Conservation (phyloP, 2,888 invertebrate species). For the Phalera bucephala region DNA sequence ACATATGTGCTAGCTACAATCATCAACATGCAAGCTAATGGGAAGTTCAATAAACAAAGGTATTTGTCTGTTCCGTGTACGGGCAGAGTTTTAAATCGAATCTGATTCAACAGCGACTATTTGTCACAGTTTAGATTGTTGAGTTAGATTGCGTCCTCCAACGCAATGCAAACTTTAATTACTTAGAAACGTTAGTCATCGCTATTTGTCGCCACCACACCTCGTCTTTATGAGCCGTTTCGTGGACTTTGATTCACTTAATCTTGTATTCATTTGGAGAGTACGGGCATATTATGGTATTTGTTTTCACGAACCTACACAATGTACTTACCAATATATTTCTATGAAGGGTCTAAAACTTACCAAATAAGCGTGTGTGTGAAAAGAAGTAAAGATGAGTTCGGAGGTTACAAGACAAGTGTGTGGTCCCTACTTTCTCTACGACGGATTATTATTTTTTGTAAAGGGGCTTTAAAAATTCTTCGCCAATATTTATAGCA, state of each 20-base stretch:
- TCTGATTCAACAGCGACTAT: conserved; percentile 21
- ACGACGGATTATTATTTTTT: too few relatives aligned
- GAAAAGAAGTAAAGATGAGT: too few relatives aligned
- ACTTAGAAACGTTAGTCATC: conserved; percentile 43
- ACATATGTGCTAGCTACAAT: too few relatives aligned
- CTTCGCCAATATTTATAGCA: too few relatives aligned
- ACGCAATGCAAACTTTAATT: conserved; percentile 48
- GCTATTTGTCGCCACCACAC: conserved; percentile 28
- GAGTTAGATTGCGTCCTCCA: conserved; percentile 36
- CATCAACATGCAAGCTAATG: too few relatives aligned
- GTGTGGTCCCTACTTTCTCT: too few relatives aligned
- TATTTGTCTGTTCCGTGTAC: conserved; percentile 12
- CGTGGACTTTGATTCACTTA: conserved; percentile 29
- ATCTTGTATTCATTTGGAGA: conserved; percentile 4
- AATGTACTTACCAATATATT: neutral
- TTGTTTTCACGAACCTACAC: neutral
- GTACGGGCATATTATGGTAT: neutral
- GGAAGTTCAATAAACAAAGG: conserved; percentile 2
- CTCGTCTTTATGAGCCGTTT: conserved; percentile 29
- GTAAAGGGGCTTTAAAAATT: too few relatives aligned
- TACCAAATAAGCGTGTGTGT: too few relatives aligned
- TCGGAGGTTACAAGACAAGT: too few relatives aligned
- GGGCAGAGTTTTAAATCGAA: conserved; percentile 32
- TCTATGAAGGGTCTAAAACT: too few relatives aligned
- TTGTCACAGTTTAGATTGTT: conserved; percentile 49